Base-by-base conservation (phyloP, 1,140 invertebrate genomes). In the Philopotamus ludificatus region DNA sequence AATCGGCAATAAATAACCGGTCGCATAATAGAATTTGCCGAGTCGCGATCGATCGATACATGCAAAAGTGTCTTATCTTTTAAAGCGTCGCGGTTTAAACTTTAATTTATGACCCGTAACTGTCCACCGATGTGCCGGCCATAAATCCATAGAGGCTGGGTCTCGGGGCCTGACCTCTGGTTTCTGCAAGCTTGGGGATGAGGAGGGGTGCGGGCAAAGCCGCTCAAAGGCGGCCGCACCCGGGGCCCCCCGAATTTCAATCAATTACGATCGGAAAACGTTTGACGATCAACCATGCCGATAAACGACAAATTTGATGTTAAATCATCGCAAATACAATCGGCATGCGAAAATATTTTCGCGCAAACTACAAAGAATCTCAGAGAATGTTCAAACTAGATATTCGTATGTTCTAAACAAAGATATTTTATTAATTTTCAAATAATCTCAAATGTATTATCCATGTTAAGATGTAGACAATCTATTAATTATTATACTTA, bases 101-200 rank as follows among this genome's bases (percentile, higher is more conserved):
- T 47, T 47, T 47, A 47, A 47, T 47, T 47, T 47, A 47, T 47
- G 44, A 47, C 10, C 44, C 44, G 44, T 47, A 16, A 47, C 44
- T 47, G 44, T 47, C 44, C 44, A 20, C 44, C 44, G 44, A 47
- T 47, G 44, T 20, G 44, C 44, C 18, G 44, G 44, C 44, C 18
- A 47, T 47, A 47, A 47, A 47, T 47, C 44, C 44, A 47, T 47
- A 47, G 15, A 16, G 10, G 44, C 4, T 20, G 28, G 28, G 28
- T 34, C 28, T 7, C 10, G 44, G 8, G 44, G 18, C 44, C 44
- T 47, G 10, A 47, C 44, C 44, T 47, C 44, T 20, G 18, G 18
- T 16, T 16, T 47, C 44, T 20, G n/a, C n/a, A n/a, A n/a, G n/a
- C 10, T 47, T 47, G 8, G 44, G 8, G 8, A 7, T 47, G 10